These are phyloP conservation scores for Hyposmocoma kahamanoa DNA, from an alignment of 1,140 invertebrate genomes.

Conservation along the genomic window DNA sequence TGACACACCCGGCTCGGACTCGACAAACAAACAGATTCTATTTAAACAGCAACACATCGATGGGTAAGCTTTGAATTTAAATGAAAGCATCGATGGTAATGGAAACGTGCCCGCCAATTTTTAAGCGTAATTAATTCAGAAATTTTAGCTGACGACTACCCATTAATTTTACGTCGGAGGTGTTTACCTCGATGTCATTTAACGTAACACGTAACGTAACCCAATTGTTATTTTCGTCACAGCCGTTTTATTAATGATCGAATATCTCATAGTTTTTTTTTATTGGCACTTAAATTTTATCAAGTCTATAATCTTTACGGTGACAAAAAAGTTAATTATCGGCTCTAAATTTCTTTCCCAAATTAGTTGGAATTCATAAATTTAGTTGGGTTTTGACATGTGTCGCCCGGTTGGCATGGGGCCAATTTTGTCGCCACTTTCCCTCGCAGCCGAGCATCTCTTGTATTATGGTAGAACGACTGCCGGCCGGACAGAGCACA, in stretches of 20 bases:
- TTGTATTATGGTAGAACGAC: slow-evolving; percentile 27
- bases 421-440: slow-evolving; percentile 51
- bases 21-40: slow-evolving; percentile 49
- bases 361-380: slow-evolving; percentile 60
- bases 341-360: slow-evolving; percentile 49
- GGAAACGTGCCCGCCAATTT: slow-evolving; percentile 35
- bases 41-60: slow-evolving; percentile 53
- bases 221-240: background rate
- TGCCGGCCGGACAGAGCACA: slow-evolving; percentile 39
- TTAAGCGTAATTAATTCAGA: slow-evolving; percentile 21
- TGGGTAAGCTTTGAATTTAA: slow-evolving; percentile 55
- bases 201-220: background rate
- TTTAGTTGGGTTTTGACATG: slow-evolving; percentile 46
- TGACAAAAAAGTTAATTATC: slow-evolving; percentile 64
- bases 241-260: background rate
- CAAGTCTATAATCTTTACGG: slow-evolving; percentile 28
- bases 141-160: slow-evolving; percentile 3
- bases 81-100: slow-evolving; percentile 45
- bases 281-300: background rate
- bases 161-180: background rate
- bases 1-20: slow-evolving; percentile 29
- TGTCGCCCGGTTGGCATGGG: slow-evolving; percentile 28
- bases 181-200: background rate
- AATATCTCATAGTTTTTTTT: slow-evolving; percentile 2
- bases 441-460: slow-evolving; percentile 33